Base-by-base conservation (phyloP, 2,797 vertebrate genomes). In the Delichon dasypus region DNA sequence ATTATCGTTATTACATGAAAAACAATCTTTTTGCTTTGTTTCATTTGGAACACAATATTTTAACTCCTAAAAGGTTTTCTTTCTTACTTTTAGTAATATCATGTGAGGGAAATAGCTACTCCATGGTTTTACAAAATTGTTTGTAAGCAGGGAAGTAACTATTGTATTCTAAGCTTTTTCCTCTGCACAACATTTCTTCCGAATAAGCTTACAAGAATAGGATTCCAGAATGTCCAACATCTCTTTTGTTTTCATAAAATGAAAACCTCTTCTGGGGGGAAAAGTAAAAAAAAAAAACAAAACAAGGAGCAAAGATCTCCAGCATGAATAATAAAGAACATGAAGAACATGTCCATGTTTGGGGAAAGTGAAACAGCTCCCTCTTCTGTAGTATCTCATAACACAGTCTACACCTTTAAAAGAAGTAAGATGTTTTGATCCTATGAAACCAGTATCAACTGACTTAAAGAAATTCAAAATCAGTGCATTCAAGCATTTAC, bases 361-460 rank as follows among this genome's bases (percentile, higher is more conserved):
- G 72, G 74, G 60, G 27, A 80, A 95, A 93, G 86, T 7, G 65
- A 84, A 91, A 72, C 26, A 87, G 82, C 78, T 95, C 92, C 89
- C 95, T 82, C 38, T 94, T 87, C 87, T 77, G 89, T 54, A 85
- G 53, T 26, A 47, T 38, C 73, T 88, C 55, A 26, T 48, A 95
- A 70, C 16, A 77, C 29, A 50, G 45, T 48, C 22, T 16, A 40
- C 16, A 57, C 20, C 16, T 80, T 58, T 47, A 74, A 53, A 48
- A 81, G 23, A 44, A 58, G 45, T 34, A 47, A 72, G 32, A 42
- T 7, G 7, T 84, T 86, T 50, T 30, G 18, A 77, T 68, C 22
- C 42, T 79, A 65, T 0, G 2, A 77, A 82, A 88, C 7, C 29
- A 81, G 20, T 48, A 76, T 7, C 22, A 45, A 58, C 7, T 51